A percentile compares a stretch with the other conserved stretches of the same genome.
These are phyloP conservation scores for Calameuta pallipes DNA, from an alignment of 2,888 invertebrate genomes.

Conservation along the genomic window DNA sequence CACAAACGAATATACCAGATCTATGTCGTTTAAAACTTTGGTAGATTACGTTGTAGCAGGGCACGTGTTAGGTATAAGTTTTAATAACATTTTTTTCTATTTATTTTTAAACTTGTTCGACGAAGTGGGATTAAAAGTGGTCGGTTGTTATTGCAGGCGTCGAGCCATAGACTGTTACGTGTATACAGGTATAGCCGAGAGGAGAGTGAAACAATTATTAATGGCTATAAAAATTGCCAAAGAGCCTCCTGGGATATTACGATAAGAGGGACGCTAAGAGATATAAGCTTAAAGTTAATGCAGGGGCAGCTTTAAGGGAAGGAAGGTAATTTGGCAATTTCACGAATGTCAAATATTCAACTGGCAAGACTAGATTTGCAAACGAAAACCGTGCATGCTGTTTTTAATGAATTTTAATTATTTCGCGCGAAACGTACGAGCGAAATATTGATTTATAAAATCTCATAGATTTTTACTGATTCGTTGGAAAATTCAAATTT, in stretches of 20 bases:
- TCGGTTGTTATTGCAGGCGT: neutral
- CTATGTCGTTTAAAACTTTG: neutral
- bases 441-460: neutral
- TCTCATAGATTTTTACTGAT: neutral
- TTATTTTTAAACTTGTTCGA: neutral
- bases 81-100: neutral
- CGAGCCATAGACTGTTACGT: neutral
- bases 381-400: neutral
- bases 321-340: neutral
- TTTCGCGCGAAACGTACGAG: neutral
- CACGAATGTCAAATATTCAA: neutral
- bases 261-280: neutral
- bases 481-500: neutral
- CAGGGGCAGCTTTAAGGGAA: fast-evolving
- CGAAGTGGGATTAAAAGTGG: neutral
- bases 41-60: neutral
- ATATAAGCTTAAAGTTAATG: neutral
- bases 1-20: neutral
- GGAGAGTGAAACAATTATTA: neutral
- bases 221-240: neutral
- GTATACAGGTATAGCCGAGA: neutral
- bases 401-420: neutral
- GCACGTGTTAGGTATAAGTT: neutral
- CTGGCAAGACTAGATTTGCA: neutral
- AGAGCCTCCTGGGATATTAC: neutral